These are phyloP conservation scores for Chymomyza fuscimana DNA, from an alignment of 2,888 invertebrate species.

Conservation along the genomic window DNA sequence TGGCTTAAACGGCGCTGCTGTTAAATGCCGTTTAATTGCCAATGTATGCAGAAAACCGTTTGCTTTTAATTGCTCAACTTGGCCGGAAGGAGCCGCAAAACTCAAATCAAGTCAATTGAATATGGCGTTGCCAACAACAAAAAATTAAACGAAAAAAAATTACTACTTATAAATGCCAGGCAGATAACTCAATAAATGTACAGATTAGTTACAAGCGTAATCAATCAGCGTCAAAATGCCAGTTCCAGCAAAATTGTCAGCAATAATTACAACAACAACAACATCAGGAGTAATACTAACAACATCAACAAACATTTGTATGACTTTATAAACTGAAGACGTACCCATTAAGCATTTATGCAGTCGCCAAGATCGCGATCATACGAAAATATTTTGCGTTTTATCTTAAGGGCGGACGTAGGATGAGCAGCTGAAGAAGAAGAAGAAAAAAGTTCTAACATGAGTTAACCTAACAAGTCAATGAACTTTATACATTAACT, in stretches of 20 bases:
- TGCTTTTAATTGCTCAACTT: conserved; percentile 66
- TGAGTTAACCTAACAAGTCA: too few species aligned
- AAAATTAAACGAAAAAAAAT: conserved; percentile 13
- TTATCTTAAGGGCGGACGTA: too few species aligned
- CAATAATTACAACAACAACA: conserved; percentile 48
- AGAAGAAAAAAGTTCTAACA: too few species aligned
- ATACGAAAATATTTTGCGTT: too few species aligned
- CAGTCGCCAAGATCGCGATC: neutral
- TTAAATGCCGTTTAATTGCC: conserved; percentile 72
- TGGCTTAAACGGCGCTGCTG: conserved; percentile 35
- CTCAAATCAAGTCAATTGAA: neutral
- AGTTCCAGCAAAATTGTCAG: conserved; percentile 62
- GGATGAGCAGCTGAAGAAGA: too few species aligned
- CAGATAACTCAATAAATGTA: conserved; percentile 74
- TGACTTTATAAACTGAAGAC: conserved; percentile 41
- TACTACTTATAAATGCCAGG: conserved; percentile 61
- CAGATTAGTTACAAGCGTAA: conserved; percentile 70
- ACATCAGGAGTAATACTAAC: too few species aligned
- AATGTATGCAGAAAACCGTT: conserved; percentile 63
- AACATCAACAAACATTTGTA: conserved; percentile 20
- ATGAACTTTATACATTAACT: too few species aligned
- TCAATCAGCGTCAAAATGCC: conserved; percentile 66
- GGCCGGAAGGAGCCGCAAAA: conserved; percentile 4
- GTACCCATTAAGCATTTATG: neutral
- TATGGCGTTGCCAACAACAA: neutral